Evolutionary conservation across 2,888 invertebrate genomes (phyloP), one percentile per base, ranked within the genome.

Genomic region (Pristionchus mayeri): DNA sequence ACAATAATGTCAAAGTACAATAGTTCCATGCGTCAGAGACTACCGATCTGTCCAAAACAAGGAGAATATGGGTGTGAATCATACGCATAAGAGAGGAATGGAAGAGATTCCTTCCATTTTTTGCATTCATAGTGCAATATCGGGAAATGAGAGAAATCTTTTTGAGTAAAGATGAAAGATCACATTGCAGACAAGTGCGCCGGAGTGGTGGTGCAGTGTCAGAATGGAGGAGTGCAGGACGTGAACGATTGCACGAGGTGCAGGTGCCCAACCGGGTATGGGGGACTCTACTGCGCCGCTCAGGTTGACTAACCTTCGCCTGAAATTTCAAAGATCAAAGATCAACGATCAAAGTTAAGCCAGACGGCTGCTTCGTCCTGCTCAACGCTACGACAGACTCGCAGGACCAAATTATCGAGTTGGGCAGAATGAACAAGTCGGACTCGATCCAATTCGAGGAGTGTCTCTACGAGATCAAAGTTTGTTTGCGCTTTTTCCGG

Each of bases 181-280:
- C 24, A 4, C 30, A 13, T 30, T 54, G 3, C 37, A 80, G 80
- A 80, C 40, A 54, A 57, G 13, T 80, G 80, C 30, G 57, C 30
- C 13, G 80, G 80, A 80, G 80, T 80, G 34, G 37, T 57, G 4
- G 80, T 80, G 24, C 80, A 80, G 16, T 80, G 80, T 57, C 80
- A 80, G 80, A 80, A 80, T 40, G 80, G 80, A 37, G 80, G 80
- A 57, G 57, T 80, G 24, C 80, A 80, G 24, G 80, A 80, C 57
- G 80, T 80, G 37, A 54, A 57, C 37, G 80, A 80, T n/a, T 80
- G 80, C 57, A 80, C 80, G 37, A 54, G 80, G 37, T 80, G 80
- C 37, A n/a, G 54, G 0, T 80, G 80, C n/a, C 80, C 80, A 0
- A 80, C 80, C 3, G 80, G 80, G 13, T 80, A 80, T 40, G 80